Evolutionary conservation across 2,113 vertebrate genomes (phyloP).

Genomic region (Notothenia coriiceps): DNA sequence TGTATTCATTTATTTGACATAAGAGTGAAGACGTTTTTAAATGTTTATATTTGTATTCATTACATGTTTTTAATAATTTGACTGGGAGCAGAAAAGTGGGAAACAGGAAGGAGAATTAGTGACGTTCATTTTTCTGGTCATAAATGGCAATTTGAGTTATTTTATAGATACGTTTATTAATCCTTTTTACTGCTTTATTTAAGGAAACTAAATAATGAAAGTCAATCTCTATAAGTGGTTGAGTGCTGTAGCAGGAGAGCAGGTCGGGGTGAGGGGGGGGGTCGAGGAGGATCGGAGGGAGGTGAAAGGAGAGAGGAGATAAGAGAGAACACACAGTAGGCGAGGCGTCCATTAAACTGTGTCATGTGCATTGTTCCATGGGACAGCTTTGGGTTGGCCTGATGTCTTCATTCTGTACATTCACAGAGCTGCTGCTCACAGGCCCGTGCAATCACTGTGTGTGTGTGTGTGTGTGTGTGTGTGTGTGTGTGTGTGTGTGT

Average conservation of each 20-base stretch:
- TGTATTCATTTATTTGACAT: too few species aligned
- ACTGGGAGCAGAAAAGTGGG: neutral
- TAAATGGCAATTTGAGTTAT: too few species aligned
- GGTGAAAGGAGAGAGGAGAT: neutral
- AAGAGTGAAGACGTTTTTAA: too few species aligned
- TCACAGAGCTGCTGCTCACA: slow-evolving; percentile 2
- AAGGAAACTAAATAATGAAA: too few species aligned
- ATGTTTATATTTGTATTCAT: too few species aligned
- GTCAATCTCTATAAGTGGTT: neutral
- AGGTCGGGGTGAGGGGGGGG: neutral
- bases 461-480: slow-evolving; percentile 11
- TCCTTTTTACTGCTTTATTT: too few species aligned
- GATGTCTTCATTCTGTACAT: slow-evolving; percentile 25
- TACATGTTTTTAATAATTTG: too few species aligned
- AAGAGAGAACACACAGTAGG: neutral
- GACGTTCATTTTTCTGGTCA: neutral
- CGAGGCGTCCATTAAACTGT: slow-evolving; percentile 6
- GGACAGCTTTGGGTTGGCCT: neutral
- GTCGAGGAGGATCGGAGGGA: neutral
- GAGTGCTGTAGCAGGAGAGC: neutral
- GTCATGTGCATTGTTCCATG: slow-evolving; percentile 3
- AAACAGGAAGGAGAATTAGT: neutral
- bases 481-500: neutral
- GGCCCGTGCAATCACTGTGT: neutral
- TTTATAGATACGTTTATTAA: too few species aligned